Conservation (phyloP, 37 sponge, comb jelly and placozoan species). For the Eunapius fragilis region DNA sequence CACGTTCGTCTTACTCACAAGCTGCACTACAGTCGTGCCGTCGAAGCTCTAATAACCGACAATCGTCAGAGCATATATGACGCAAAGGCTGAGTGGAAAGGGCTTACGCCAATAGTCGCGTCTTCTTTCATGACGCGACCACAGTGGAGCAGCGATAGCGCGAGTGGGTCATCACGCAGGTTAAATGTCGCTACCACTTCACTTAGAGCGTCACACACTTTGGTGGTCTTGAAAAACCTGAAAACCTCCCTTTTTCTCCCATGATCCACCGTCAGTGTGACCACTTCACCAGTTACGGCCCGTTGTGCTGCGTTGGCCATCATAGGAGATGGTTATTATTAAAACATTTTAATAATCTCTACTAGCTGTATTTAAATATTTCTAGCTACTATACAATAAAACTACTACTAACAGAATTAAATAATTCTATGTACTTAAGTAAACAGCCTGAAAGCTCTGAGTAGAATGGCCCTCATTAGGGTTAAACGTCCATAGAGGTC, state of each 20-base stretch:
- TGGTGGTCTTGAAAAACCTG: background rate
- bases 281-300: background rate
- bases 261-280: background rate
- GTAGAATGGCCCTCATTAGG: no score
- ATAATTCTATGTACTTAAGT: no score
- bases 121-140: background rate
- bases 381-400: no score
- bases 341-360: no score
- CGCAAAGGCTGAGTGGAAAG: background rate
- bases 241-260: background rate
- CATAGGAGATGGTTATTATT: background rate
- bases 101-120: background rate
- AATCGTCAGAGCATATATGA: background rate
- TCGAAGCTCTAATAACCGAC: background rate
- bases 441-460: no score
- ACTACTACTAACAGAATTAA: no score
- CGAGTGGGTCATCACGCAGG: background rate
- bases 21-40: background rate
- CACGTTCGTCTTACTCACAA: background rate
- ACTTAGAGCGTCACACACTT: background rate
- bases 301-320: background rate
- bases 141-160: background rate
- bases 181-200: background rate
- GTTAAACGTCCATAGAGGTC: no score
- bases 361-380: no score